Base-by-base conservation (phyloP, 2,888 invertebrate species). In the Callosobruchus maculatus region DNA sequence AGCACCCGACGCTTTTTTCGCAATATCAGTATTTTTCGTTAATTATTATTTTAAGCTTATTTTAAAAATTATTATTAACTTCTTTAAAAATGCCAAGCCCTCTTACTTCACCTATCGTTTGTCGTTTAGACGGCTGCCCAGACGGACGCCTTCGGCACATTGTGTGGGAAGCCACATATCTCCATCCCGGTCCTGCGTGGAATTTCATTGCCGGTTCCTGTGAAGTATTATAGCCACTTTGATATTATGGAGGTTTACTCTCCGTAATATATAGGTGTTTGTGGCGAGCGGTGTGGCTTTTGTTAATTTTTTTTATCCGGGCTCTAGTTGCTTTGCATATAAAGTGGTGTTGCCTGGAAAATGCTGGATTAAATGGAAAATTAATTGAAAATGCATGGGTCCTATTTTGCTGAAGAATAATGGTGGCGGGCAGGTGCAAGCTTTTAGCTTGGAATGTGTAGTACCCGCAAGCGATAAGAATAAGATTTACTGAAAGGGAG, bases 211-310 rank as follows among this genome's bases (percentile, higher is more conserved):
- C 76, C 73, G 76, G 69, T 66, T 73, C 76, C 71, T 76, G 74
- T 77, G 76, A 77, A 74, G 72, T 75, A 77, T 77, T 74, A 76
- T 74, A 72, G 73, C 75, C 76, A 75, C 76, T 76, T 76, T 77
- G 75, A 76, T 76, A 75, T 76, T 76, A 75, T 73, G 74, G 74
- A 49, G 49, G 49, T 49, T 49, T 49, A 49, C 49, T 13, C 49
- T 13, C 1, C 18, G 49, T 49, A 49, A 49, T 49, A 49, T 49
- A 49, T 49, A 49, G 49, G 13, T 49, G 49, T 49, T 49, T 49
- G 13, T 49, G 49, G 49, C 13, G 18, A 49, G 49, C 49, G 49
- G 49, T 49, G 49, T 49, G 49, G 49, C 49, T 49, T 49, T 49
- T 18, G 49, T 49, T 49, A 49, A 49, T 49, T 49, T 49, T 49